Percentiles rank a stretch among this genome's conserved stretches.
Evolutionary conservation across 2,888 invertebrate genomes (phyloP).

Genomic region (Aleiodes alternator): DNA sequence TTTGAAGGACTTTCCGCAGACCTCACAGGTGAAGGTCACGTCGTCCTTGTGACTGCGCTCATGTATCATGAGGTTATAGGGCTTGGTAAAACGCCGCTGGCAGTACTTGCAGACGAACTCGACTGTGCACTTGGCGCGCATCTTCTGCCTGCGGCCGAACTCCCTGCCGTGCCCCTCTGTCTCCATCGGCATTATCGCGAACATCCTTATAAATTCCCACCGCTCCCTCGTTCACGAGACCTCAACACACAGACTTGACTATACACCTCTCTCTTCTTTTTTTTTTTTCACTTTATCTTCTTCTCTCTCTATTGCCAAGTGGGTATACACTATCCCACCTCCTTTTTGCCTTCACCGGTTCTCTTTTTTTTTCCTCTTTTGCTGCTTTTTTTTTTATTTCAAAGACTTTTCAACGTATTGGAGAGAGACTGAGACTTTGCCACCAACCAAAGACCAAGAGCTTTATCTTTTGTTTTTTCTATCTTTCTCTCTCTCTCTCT

Average conservation of each 20-base stretch:
- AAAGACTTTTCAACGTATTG: slow-evolving; percentile 1
- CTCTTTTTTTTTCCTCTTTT: slow-evolving; percentile 41
- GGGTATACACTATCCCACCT: slow-evolving; percentile 49
- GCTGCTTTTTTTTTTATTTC: slow-evolving; percentile 44
- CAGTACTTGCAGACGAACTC: slow-evolving; percentile 99
- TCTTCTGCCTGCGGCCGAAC: slow-evolving; percentile 81
- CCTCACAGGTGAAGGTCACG: slow-evolving; percentile 96
- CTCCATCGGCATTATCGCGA: slow-evolving; percentile 76
- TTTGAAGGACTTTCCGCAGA: slow-evolving; percentile 96
- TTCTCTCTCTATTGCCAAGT: slow-evolving; percentile 54
- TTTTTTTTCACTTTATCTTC: slow-evolving; percentile 55
- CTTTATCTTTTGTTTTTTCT: slow-evolving; percentile 29
- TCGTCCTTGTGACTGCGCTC: slow-evolving; percentile 98
- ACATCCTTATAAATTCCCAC: slow-evolving; percentile 76
- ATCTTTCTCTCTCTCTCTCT: slow-evolving; percentile 18
- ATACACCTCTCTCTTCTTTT: slow-evolving; percentile 58
- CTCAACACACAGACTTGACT: slow-evolving; percentile 57
- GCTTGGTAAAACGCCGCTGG: slow-evolving; percentile 97
- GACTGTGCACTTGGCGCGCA: slow-evolving; percentile 75
- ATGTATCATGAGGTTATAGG: slow-evolving; percentile 97
- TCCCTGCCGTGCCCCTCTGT: slow-evolving; percentile 76
- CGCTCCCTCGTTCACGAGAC: slow-evolving; percentile 66
- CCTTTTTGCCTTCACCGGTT: slow-evolving; percentile 50
- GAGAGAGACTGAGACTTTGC: not conserved
- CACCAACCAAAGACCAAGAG: not conserved